phyloP scores from a whole-genome alignment of 2,113 vertebrate genomes.

The Oryzias melastigma region DNA sequence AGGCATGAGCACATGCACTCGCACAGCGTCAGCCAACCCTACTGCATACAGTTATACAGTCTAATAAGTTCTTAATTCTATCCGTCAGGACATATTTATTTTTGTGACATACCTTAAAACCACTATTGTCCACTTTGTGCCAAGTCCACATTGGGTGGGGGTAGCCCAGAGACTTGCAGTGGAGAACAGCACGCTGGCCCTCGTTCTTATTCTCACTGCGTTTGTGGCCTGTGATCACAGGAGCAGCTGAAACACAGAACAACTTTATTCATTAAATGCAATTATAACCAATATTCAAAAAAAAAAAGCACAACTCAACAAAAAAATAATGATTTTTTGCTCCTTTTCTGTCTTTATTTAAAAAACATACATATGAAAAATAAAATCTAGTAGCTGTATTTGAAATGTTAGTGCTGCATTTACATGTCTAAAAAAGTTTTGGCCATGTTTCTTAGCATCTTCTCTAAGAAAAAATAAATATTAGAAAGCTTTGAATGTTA shows the following conservation, averaged over 20 bases:
- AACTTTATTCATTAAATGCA: background rate
- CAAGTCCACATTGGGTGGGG: constrained; percentile 90
- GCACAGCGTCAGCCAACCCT: background rate
- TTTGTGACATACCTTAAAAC: constrained; percentile 74
- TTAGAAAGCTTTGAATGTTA: background rate
- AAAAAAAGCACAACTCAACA: background rate
- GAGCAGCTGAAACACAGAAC: constrained; percentile 77
- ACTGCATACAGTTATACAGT: too few relatives aligned
- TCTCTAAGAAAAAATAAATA: too few relatives aligned
- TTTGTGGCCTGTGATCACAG: constrained; percentile 92
- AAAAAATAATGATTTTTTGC: background rate
- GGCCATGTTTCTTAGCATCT: too few relatives aligned
- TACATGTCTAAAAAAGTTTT: too few relatives aligned
- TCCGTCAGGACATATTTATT: background rate
- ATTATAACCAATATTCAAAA: background rate
- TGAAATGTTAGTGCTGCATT: too few relatives aligned
- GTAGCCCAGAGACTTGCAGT: constrained; percentile 94
- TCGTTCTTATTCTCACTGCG: constrained; percentile 97
- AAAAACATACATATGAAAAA: background rate
- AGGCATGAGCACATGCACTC: background rate
- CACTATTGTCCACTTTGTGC: constrained; percentile 82
- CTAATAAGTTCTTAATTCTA: too few relatives aligned
- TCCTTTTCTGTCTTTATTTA: background rate
- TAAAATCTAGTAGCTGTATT: too few relatives aligned
- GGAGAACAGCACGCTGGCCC: constrained; percentile 87